Evolutionary conservation across 2,888 invertebrate species (phyloP), one percentile per base, ranked within the genome.

Genomic region (Drosophila cognata): DNA sequence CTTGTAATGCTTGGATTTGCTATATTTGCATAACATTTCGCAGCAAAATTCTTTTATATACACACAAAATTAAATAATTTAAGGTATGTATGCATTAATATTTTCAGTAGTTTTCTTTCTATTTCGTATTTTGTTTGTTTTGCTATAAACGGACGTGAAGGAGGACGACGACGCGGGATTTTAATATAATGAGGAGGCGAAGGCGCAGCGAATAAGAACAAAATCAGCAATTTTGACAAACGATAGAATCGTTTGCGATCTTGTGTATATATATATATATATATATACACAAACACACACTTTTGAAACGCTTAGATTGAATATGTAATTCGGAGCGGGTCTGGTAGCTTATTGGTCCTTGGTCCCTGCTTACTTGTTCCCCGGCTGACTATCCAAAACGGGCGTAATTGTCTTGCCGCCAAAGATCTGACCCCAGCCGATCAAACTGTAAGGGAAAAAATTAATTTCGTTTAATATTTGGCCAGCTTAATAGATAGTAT

Each of bases 351-450:
- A 53, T 72, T 36, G 58, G 58, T 55, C 46, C n/a, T 65, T 60
- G 56, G 41, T 62, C 64, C 58, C 41, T 46, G 46, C 25, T 68
- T 86, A 86, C 72, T 89, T 86, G 78, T 87, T 89, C 50, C 72
- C 52, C 46, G 89, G 85, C 64, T 86, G 89, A 77, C 85, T 87
- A 61, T 86, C 86, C 77, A 89, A 48, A 18, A 92, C 91, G 64
- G 99, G 99, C 91, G 97, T 97, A 91, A 99, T 98, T 85, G 98
- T 98, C 92, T 97, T 97, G 85, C 99, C 99, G 92, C 98, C 97
- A 94, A 98, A 96, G 94, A 99, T 99, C 94, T 99, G 98, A 86
- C 99, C 99, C 99, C 99, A 99, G 86, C 99, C 99, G 93, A 99
- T 99, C 92, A 99, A 96, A 94, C 97, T 97, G 94, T 35, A 94